phyloP scores from a whole-genome alignment of 2,888 invertebrate species.

The Trimorus sp. region DNA sequence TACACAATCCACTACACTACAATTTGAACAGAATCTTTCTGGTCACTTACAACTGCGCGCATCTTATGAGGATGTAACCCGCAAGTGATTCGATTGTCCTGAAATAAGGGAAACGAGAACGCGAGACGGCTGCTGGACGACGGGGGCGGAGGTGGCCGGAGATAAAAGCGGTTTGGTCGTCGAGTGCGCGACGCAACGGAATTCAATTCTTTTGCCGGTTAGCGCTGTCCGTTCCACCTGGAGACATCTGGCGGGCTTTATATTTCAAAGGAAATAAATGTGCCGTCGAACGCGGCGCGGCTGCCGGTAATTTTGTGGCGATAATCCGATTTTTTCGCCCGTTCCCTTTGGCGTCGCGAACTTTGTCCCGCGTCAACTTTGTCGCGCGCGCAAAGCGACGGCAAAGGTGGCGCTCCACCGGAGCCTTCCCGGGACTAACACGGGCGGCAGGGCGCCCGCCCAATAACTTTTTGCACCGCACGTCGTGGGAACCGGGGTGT shows the following conservation, averaged over 20 bases:
- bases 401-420: no score
- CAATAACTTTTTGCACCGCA: no score
- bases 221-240: conserved; percentile 73
- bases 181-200: conserved; percentile 69
- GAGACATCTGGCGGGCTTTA: conserved; percentile 70
- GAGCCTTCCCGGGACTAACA: not conserved
- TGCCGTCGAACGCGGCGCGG: conserved; percentile 38
- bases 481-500: no score
- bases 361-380: no score
- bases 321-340: conserved; percentile 6
- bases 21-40: no score
- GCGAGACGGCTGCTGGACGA: conserved; percentile 23
- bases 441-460: not conserved
- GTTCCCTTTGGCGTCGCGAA: no score
- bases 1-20: no score
- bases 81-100: no score
- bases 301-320: conserved; percentile 51
- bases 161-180: conserved; percentile 61
- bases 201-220: conserved; percentile 76
- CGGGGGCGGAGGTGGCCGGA: conserved; percentile 23
- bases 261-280: conserved; percentile 69
- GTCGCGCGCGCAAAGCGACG: no score
- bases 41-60: no score
- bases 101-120: conserved; percentile 25
- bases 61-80: no score